These are phyloP conservation scores for Eubasilissa regina DNA, from an alignment of 1,140 invertebrate genomes.

Conservation along the genomic window DNA sequence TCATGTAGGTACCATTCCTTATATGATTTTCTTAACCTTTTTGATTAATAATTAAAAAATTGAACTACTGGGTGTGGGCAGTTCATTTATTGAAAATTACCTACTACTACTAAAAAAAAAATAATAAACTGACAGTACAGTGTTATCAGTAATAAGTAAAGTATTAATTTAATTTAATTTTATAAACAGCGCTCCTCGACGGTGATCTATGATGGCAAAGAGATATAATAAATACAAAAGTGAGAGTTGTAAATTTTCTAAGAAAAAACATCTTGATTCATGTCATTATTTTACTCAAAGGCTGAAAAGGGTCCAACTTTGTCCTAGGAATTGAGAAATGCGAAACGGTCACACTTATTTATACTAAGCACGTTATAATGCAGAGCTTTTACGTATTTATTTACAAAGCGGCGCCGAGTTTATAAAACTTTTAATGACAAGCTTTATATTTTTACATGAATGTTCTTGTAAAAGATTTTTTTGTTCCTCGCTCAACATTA, in stretches of 20 bases:
- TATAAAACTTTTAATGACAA: constrained; percentile 54
- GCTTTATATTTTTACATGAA: constrained; percentile 53
- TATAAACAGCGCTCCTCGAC: no score
- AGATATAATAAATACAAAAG: not conserved
- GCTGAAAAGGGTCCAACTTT: constrained; percentile 28
- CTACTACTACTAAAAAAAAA: no score
- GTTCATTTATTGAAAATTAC: no score
- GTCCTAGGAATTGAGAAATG: constrained; percentile 38
- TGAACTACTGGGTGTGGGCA: no score
- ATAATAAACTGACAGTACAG: no score
- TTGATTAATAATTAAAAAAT: no score
- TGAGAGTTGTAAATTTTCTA: not conserved
- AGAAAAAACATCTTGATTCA: constrained; percentile 44
- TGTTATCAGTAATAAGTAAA: no score
- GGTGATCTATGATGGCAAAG: not conserved
- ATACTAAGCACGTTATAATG: constrained; percentile 48
- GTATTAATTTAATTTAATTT: no score
- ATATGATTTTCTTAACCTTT: no score
- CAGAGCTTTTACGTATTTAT: constrained; percentile 52
- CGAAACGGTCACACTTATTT: constrained; percentile 47
- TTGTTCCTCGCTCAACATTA: constrained; percentile 50
- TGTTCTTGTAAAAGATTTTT: constrained; percentile 46
- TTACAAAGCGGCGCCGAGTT: constrained; percentile 54
- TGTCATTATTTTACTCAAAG: constrained; percentile 40
- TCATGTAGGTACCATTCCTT: no score